phyloP scores from a whole-genome alignment of 2,113 vertebrate genomes.

The Mobula hypostoma region DNA sequence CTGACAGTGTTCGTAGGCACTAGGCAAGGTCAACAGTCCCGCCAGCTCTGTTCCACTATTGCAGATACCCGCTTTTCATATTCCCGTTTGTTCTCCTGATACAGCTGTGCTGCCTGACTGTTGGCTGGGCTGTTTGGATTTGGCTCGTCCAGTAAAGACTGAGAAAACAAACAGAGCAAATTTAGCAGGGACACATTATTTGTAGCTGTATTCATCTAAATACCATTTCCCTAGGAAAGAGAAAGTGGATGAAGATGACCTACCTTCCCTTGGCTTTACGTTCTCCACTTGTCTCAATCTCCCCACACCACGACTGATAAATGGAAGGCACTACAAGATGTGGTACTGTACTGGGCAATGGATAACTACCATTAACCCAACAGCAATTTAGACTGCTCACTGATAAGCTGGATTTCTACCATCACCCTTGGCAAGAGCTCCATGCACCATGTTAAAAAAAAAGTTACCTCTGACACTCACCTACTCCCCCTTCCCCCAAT shows the following conservation, averaged over 20 bases:
- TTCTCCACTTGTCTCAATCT: background rate
- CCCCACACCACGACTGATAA: too few species aligned
- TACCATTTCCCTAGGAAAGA: too few species aligned
- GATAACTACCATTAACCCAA: background rate
- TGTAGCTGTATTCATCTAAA: background rate
- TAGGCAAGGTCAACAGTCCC: constrained; percentile 85
- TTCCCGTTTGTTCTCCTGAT: constrained; percentile 98
- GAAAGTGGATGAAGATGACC: too few species aligned
- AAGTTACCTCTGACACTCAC: too few species aligned
- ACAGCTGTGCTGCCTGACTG: constrained; percentile 96
- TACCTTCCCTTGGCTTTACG: too few species aligned
- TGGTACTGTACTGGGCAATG: too few species aligned
- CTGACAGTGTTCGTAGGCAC: constrained; percentile 69
- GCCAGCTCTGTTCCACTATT: constrained; percentile 99
- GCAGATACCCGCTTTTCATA: constrained; percentile 97
- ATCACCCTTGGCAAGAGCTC: too few species aligned
- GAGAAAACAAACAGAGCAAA: constrained; percentile 38
- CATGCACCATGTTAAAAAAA: too few species aligned
- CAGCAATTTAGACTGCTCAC: too few species aligned
- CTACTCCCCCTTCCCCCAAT: too few species aligned
- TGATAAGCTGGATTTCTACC: too few species aligned
- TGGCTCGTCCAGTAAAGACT: constrained; percentile 97
- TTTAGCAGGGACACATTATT: background rate
- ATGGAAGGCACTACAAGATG: background rate
- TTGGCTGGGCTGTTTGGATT: constrained; percentile 98